Percentiles rank a stretch among this genome's conserved stretches.
phyloP scores from a whole-genome alignment of 2,113 vertebrate genomes.

The Pogona vitticeps region DNA sequence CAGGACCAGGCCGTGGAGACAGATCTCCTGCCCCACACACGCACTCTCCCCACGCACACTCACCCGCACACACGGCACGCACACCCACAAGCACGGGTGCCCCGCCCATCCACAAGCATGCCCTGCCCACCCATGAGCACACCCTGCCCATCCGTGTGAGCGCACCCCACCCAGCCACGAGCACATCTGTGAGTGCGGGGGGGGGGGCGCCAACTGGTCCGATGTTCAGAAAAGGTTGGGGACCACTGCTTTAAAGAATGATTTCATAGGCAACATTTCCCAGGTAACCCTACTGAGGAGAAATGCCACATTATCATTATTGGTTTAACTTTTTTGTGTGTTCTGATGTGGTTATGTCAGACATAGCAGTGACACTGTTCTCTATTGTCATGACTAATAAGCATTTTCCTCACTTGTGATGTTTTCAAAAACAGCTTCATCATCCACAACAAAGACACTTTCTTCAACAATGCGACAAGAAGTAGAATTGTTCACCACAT shows the following conservation, averaged over 20 bases:
- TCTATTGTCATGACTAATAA: not conserved
- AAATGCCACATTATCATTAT: not conserved
- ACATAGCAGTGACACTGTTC: conserved; percentile 26
- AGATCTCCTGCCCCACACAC: no score
- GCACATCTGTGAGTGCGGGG: no score
- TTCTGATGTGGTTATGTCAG: conserved; percentile 5
- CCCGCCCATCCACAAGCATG: no score
- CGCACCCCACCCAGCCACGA: no score
- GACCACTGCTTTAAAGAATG: not conserved
- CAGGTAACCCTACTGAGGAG: not conserved
- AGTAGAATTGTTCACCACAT: conserved; percentile 95
- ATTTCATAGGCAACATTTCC: not conserved
- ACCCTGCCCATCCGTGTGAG: no score
- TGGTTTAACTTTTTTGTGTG: conserved; percentile 15
- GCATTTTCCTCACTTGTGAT: conserved; percentile 41
- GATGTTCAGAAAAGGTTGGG: no score
- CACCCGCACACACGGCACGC: no score
- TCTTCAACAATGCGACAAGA: conserved; percentile 94
- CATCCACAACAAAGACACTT: conserved; percentile 96
- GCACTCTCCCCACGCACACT: no score
- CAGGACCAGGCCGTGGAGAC: no score
- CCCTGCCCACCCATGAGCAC: no score
- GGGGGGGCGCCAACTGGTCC: no score
- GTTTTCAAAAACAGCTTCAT: conserved; percentile 85
- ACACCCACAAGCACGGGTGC: no score